These are phyloP conservation scores for Ptychochromis oligacanthus DNA, from an alignment of 2,113 vertebrate species.

Conservation along the genomic window DNA sequence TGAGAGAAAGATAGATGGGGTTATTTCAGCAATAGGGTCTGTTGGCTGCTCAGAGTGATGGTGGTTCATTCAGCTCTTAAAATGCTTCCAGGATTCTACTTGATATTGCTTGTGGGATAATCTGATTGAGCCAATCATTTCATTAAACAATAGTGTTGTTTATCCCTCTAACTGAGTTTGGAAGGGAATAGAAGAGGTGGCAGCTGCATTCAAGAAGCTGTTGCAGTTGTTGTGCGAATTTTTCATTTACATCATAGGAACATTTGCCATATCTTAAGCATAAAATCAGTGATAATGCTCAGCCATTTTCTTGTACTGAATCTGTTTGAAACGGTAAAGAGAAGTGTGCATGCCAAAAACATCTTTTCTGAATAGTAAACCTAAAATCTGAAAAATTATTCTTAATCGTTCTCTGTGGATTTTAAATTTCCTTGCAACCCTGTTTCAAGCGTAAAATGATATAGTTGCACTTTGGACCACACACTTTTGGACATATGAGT, in stretches of 20 bases:
- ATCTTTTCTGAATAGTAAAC: neutral
- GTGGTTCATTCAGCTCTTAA: conserved; percentile 9
- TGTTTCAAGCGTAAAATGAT: neutral
- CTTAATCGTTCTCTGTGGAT: neutral
- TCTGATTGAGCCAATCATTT: conserved; percentile 28
- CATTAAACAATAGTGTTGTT: conserved; percentile 36
- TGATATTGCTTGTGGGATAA: conserved; percentile 29
- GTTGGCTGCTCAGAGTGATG: neutral
- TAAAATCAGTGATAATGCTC: too few species aligned
- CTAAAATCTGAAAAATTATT: neutral
- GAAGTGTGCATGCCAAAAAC: too few species aligned
- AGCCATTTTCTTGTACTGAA: too few species aligned
- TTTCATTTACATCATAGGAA: neutral
- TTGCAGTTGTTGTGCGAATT: neutral
- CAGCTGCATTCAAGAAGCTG: neutral
- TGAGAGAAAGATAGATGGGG: neutral
- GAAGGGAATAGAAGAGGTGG: neutral
- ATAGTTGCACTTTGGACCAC: neutral
- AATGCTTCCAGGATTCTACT: conserved; percentile 29
- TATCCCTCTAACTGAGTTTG: neutral
- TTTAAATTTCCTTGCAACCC: neutral
- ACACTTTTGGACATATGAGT: neutral
- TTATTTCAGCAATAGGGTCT: conserved; percentile 5
- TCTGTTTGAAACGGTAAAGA: too few species aligned
- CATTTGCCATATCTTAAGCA: too few species aligned